Base-by-base conservation (phyloP, 2,797 vertebrate genomes). In the Lithobates pipiens region DNA sequence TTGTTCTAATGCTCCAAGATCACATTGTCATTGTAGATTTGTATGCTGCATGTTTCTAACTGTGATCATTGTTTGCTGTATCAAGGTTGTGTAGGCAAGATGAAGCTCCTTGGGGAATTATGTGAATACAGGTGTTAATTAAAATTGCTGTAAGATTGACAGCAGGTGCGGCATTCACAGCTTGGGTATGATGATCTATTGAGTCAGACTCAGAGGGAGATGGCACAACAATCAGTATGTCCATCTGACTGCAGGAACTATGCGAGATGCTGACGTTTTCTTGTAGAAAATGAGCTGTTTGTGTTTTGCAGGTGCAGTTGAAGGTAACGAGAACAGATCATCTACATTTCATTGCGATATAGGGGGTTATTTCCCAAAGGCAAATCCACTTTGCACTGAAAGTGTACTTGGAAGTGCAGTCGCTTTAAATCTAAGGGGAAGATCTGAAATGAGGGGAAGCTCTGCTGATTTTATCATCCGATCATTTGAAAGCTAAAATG, bases 41-140 rank as follows among this genome's bases (percentile, higher is more conserved):
- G 50, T 18, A 54, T 54, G 50, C 54, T n/a, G 54, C 21, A 2
- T 6, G 8, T 61, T 23, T 0, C 21, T 7, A 23, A 23, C 18
- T 57, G 21, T 57, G 0, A 29, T 29, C 42, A 15, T 85, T 57
- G 72, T 32, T 42, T 70, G 80, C 29, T 27, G 32, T 65, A 73
- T 73, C 65, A 34, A 54, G 80, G 54, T 42, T 73, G 74, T 82
- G 67, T 86, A 81, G 65, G 79, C 74, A 72, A 70, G 85, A 86
- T 44, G 54, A 29, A n/a, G 54, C 68, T 78, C 85, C 46, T 76
- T 69, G 21, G 80, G 80, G 85, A 86, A 36, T 36, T 78, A 86
- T 57, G 25, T 68, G 80, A 86, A 83, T 86, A 74, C 75, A 83
- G 85, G 80, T 86, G 85, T 72, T 83, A 78, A 86, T 86, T 86